Evolutionary conservation across 2,113 vertebrate species (phyloP).

Genomic region (Circaetus gallicus): DNA sequence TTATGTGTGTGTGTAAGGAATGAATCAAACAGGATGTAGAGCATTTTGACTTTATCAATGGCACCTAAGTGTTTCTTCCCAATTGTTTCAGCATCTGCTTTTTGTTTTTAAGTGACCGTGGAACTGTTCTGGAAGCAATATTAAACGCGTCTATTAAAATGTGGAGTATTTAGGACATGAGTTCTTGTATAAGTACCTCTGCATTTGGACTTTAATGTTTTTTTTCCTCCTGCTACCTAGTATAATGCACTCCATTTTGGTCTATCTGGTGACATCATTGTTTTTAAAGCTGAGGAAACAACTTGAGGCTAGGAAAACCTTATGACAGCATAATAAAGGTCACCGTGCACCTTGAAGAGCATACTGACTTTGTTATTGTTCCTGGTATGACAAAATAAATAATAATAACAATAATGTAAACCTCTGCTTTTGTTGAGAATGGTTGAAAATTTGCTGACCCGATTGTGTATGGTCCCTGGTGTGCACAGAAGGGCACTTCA

Average conservation of each 20-base stretch:
- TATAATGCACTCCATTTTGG: neutral
- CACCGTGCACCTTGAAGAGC: neutral
- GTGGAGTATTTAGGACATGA: neutral
- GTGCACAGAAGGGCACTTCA: neutral
- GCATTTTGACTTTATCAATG: neutral
- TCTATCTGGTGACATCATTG: neutral
- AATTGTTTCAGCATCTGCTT: neutral
- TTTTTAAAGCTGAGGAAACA: constrained; percentile 2
- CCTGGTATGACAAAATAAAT: neutral
- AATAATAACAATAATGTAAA: neutral
- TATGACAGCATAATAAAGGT: neutral
- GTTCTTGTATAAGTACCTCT: neutral
- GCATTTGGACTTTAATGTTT: neutral
- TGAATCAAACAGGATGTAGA: neutral
- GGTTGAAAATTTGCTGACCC: neutral
- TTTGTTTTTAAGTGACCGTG: neutral
- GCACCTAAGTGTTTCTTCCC: neutral
- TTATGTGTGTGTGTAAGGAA: neutral
- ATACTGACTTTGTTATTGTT: neutral
- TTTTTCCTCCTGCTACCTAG: neutral
- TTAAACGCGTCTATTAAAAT: neutral
- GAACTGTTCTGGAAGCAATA: neutral
- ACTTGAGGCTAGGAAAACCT: neutral
- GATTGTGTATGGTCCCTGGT: neutral
- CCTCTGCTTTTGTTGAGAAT: neutral